Evolutionary conservation across 2,797 vertebrate genomes (phyloP).

Genomic region (Neosilurus hyrtlii): DNA sequence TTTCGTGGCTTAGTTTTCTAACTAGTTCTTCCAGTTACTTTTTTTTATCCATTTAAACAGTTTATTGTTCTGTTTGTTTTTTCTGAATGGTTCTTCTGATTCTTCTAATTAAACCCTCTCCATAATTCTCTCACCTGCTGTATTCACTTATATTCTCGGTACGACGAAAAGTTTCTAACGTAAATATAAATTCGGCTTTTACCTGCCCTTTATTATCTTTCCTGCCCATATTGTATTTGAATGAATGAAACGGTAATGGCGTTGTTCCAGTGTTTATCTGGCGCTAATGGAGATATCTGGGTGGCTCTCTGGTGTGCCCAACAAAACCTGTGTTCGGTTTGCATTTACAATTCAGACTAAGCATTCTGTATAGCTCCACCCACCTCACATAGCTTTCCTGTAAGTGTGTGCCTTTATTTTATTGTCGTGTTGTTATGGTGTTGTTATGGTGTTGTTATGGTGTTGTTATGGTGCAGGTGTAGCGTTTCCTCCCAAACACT

Average conservation of each 20-base stretch:
- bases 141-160: not conserved
- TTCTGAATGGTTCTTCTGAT: not conserved
- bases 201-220: conserved; percentile 28
- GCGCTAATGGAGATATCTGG: conserved; percentile 7
- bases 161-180: not conserved
- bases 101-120: not conserved
- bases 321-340: conserved; percentile 28
- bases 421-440: conserved; percentile 12
- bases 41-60: not conserved
- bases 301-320: conserved; percentile 29
- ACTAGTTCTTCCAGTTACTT: not conserved
- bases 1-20: not conserved
- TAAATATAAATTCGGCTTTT: not conserved
- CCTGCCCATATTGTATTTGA: conserved; percentile 9
- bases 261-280: conserved; percentile 18
- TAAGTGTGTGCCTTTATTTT: conserved; percentile 27
- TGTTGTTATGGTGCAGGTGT: conserved; percentile 2
- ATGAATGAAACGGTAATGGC: not conserved
- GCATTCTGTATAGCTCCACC: not conserved
- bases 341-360: not conserved
- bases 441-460: not conserved
- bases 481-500: not conserved
- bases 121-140: not conserved
- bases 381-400: conserved; percentile 18
- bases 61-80: not conserved